These are phyloP conservation scores for Pachyseris speciosa DNA, from an alignment of 64 coral and sea anemone genomes.

Conservation along the genomic window DNA sequence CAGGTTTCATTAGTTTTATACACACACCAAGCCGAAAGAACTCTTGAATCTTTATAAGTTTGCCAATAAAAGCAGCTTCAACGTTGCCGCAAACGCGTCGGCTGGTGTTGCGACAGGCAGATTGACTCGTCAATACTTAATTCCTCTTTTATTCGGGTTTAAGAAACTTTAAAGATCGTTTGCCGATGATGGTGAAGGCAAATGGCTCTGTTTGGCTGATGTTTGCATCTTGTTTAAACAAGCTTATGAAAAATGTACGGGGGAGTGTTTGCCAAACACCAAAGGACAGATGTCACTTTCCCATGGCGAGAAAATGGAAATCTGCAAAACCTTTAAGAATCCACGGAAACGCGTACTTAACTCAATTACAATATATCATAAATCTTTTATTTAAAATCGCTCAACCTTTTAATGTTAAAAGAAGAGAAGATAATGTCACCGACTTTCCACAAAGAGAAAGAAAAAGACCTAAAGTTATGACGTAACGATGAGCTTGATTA, in stretches of 20 bases:
- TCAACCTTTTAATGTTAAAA: conserved; percentile 71
- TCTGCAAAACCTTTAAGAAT: conserved; percentile 15
- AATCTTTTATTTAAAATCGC: conserved; percentile 85
- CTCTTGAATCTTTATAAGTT: not conserved
- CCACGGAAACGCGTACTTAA: conserved; percentile 53
- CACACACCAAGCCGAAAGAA: not conserved
- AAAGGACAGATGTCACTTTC: conserved; percentile 79
- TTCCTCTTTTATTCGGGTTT: conserved; percentile 16
- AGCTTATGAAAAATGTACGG: conserved; percentile 82
- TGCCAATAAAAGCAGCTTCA: not conserved
- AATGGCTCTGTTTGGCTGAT: conserved; percentile 70
- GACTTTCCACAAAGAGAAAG: conserved; percentile 45
- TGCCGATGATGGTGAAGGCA: conserved; percentile 22
- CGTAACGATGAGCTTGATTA: conserved; percentile 9
- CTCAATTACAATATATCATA: conserved; percentile 89
- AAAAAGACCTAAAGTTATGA: conserved; percentile 41
- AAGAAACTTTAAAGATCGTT: conserved; percentile 40
- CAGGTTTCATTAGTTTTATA: not conserved
- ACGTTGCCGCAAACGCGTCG: not conserved
- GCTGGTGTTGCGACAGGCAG: not conserved
- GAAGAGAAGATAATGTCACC: conserved; percentile 50
- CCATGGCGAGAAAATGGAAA: conserved; percentile 68
- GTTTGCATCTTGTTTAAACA: conserved; percentile 96
- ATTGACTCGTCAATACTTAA: conserved; percentile 29
- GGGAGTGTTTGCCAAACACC: conserved; percentile 68